Evolutionary conservation across 1,140 invertebrate species (phyloP), one percentile per base, ranked within the genome.

Genomic region (Cotesia glomerata): DNA sequence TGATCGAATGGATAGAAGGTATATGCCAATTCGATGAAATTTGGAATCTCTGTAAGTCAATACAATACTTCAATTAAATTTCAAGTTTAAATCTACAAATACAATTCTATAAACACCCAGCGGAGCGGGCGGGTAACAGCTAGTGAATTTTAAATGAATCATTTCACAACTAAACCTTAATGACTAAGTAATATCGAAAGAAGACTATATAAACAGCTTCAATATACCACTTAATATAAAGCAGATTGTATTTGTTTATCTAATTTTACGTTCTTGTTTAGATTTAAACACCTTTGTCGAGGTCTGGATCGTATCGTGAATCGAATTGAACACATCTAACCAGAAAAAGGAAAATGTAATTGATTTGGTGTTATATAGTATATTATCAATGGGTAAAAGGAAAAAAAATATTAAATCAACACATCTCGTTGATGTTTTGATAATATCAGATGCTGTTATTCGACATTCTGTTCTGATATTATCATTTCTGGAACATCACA

Each of bases 401-500:
- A 78, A 77, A 67, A 72, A 16, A 58, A 45, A 59, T n/a, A n/a
- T n/a, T n/a, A n/a, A 51, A 67, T 69, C 0, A 56, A 71, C 56
- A 39, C 36, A 39, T 75, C 34, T 39, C 34, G 18, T 83, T 86
- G 85, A 79, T 91, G 89, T 76, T 85, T 79, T 7, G 77, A 77
- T 80, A 86, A 84, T 62, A 88, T 81, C 72, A 86, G 76, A 49
- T 82, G 68, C 70, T 79, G 87, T n/a, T 70, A 72, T 58, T 86
- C 84, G 7, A 76, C 73, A 68, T 92, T 91, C 11, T 91, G 88
- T 36, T 87, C 87, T 52, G 84, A 77, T 18, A 88, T 86, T n/a
- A 89, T 54, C 65, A 94, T 75, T 84, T 94, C 92, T 0, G 91
- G 90, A 5, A 90, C 89, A 78, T 93, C 89, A 63, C 84, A 87